phyloP scores from a whole-genome alignment of 1,140 invertebrate genomes.

The Rhyacophila brunnea region DNA sequence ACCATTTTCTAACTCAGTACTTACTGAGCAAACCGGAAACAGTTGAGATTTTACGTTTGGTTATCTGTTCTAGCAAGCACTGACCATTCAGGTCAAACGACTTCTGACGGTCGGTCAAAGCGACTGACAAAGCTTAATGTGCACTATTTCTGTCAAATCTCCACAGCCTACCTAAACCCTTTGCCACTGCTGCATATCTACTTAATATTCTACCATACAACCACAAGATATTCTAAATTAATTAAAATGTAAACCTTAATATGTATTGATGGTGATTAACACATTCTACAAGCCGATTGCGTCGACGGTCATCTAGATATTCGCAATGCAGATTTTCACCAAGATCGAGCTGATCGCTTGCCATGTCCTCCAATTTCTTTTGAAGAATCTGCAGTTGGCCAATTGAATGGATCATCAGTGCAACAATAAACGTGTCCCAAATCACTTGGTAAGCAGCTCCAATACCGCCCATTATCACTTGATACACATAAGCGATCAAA shows the following conservation, averaged over 20 bases:
- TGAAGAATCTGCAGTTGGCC: constrained; percentile 32
- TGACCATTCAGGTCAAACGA: background rate
- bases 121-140: background rate
- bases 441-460: constrained; percentile 24
- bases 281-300: constrained; percentile 27
- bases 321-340: background rate
- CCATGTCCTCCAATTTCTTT: constrained; percentile 12
- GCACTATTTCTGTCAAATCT: background rate
- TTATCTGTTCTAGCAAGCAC: no score
- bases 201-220: background rate
- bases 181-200: no score
- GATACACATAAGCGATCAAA: constrained; percentile 22
- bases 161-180: background rate
- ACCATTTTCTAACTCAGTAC: no score
- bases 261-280: constrained; percentile 31
- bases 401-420: constrained; percentile 31
- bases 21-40: no score
- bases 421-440: constrained; percentile 28
- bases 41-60: no score
- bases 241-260: background rate
- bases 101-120: background rate
- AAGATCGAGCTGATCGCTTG: background rate
- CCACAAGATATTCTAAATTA: background rate
- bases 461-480: constrained; percentile 23
- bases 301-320: constrained; percentile 4